phyloP scores from a whole-genome alignment of 2,888 invertebrate species.

The Andrena camellia region DNA sequence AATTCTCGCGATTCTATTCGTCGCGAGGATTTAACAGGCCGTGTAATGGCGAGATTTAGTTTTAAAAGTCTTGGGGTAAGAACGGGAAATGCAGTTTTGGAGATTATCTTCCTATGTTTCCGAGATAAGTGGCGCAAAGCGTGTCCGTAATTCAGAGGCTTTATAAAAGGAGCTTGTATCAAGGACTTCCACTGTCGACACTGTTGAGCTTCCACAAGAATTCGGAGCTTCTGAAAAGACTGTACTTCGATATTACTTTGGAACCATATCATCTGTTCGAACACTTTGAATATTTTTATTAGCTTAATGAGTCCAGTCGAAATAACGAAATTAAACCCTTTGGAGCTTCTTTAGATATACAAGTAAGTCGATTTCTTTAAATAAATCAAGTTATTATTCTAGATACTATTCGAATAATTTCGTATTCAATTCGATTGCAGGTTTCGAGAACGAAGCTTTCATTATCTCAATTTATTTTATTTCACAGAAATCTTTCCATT shows the following conservation, averaged over 20 bases:
- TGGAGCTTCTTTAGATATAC: no score
- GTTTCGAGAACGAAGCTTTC: no score
- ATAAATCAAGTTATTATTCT: no score
- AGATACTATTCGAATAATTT: no score
- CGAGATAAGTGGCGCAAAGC: conserved; percentile 37
- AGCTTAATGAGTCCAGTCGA: no score
- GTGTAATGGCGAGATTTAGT: conserved; percentile 47
- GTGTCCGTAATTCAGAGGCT: conserved; percentile 31
- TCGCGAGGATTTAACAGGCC: conserved; percentile 31
- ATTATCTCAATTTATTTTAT: no score
- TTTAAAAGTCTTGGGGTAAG: conserved; percentile 46
- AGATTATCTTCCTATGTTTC: conserved; percentile 40
- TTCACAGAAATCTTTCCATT: no score
- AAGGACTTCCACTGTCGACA: conserved; percentile 2
- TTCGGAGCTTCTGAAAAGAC: not conserved
- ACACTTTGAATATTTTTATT: not conserved
- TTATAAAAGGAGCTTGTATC: not conserved
- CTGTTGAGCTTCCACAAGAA: not conserved
- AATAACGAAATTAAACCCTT: no score
- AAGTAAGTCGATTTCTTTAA: no score
- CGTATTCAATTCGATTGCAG: no score
- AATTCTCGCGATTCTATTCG: conserved; percentile 45
- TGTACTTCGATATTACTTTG: not conserved
- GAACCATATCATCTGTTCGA: not conserved
- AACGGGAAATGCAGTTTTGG: conserved; percentile 23